Evolutionary conservation across 2,113 vertebrate species (phyloP).

Genomic region (Porphyrio hochstetteri): DNA sequence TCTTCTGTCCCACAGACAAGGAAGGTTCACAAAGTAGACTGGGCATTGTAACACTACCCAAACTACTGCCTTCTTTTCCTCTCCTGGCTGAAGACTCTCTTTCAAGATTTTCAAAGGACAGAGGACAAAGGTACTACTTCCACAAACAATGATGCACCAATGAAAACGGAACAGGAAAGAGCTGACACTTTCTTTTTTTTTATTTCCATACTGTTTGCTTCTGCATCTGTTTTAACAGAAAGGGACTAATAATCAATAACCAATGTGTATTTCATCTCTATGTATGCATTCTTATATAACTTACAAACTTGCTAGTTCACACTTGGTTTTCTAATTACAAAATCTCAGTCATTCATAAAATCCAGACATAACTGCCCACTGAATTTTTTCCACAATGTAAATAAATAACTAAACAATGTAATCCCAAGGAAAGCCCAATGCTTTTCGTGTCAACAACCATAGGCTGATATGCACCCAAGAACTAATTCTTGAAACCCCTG

Average conservation of each 20-base stretch:
- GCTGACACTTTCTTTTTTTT: neutral
- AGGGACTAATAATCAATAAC: neutral
- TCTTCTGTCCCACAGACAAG: neutral
- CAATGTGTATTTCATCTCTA: neutral
- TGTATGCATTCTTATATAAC: neutral
- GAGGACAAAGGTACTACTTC: neutral
- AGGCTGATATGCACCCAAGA: neutral
- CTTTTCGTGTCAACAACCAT: neutral
- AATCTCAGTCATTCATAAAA: neutral
- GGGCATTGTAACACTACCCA: neutral
- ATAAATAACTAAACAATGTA: neutral
- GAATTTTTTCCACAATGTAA: neutral
- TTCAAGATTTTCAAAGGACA: neutral
- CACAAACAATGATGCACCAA: neutral
- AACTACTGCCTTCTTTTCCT: neutral
- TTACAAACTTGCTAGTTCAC: neutral
- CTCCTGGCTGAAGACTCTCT: neutral
- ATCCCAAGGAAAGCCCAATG: neutral
- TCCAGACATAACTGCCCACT: neutral
- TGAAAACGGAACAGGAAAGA: neutral
- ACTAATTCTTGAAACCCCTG: neutral
- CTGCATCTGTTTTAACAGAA: neutral
- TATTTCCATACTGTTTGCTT: neutral
- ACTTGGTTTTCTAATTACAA: neutral
- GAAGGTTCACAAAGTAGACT: neutral